Evolutionary conservation across 2,888 invertebrate genomes (phyloP).

Genomic region (Stenodera caucasica): DNA sequence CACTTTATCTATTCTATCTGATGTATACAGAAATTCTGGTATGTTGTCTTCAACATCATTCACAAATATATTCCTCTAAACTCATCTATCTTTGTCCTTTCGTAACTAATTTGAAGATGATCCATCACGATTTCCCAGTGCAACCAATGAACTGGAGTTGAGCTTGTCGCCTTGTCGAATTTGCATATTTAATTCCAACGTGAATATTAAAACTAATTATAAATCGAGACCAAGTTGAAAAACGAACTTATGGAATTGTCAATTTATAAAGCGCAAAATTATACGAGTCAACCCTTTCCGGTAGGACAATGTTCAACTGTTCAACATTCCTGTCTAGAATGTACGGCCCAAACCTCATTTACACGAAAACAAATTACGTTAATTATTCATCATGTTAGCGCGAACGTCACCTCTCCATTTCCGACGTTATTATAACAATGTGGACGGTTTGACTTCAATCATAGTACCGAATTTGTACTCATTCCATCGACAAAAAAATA

Average conservation of each 20-base stretch:
- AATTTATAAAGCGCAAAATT: background rate
- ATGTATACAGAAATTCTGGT: background rate
- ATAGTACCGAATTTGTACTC: conserved; percentile 31
- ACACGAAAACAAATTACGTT: conserved; percentile 47
- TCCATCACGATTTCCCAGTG: background rate
- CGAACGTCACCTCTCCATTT: conserved; percentile 30
- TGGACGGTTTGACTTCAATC: conserved; percentile 39
- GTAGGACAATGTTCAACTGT: background rate
- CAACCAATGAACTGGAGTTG: background rate
- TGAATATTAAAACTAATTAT: conserved; percentile 7
- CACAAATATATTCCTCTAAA: background rate
- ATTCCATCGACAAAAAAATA: conserved; percentile 20
- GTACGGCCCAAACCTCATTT: conserved; percentile 37
- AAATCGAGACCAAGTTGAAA: background rate
- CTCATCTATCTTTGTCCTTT: conserved; percentile 2
- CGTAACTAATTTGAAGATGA: conserved; percentile 1
- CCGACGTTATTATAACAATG: conserved; percentile 42
- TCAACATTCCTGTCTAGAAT: background rate
- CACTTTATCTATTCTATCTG: background rate
- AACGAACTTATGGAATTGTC: too few relatives aligned
- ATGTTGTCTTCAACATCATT: background rate
- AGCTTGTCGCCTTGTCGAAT: background rate
- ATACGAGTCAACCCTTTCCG: background rate
- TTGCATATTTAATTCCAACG: conserved; percentile 1
- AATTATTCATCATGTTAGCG: conserved; percentile 49